Evolutionary conservation across 2,113 vertebrate species (phyloP).

Genomic region (Lepus europaeus): DNA sequence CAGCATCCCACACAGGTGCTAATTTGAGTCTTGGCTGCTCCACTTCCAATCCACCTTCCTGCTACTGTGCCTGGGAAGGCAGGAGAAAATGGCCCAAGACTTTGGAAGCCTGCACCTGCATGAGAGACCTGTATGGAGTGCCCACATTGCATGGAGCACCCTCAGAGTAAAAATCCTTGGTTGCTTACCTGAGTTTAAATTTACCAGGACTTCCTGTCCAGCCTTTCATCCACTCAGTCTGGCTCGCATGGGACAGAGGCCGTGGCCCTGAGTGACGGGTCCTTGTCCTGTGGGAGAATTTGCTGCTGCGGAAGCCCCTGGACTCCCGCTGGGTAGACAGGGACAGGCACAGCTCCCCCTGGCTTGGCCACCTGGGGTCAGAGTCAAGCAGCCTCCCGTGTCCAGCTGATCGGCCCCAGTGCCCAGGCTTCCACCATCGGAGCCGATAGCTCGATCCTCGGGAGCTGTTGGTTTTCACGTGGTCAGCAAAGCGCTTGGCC

Average conservation of each 20-base stretch:
- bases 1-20: too few species aligned
- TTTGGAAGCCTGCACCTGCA: too few species aligned
- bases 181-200: constrained; percentile 18
- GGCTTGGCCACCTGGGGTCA: background rate
- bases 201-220: background rate
- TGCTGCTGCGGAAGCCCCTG: background rate
- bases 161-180: background rate
- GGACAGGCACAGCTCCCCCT: background rate
- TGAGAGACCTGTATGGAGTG: too few species aligned
- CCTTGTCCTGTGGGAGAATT: background rate
- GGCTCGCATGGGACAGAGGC: background rate
- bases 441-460: background rate
- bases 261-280: background rate
- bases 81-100: too few species aligned
- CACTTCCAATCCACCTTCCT: too few species aligned
- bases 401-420: accelerated
- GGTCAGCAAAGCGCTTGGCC: background rate
- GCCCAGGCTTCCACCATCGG: background rate
- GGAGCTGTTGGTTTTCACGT: background rate
- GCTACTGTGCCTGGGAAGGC: too few species aligned
- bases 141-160: background rate
- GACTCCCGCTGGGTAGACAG: background rate
- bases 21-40: too few species aligned
- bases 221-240: background rate
- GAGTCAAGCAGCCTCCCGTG: background rate